Evolutionary conservation across 2,113 vertebrate species (phyloP), one percentile per base, ranked within the genome.

Genomic region (Psittacula cyanocephala): DNA sequence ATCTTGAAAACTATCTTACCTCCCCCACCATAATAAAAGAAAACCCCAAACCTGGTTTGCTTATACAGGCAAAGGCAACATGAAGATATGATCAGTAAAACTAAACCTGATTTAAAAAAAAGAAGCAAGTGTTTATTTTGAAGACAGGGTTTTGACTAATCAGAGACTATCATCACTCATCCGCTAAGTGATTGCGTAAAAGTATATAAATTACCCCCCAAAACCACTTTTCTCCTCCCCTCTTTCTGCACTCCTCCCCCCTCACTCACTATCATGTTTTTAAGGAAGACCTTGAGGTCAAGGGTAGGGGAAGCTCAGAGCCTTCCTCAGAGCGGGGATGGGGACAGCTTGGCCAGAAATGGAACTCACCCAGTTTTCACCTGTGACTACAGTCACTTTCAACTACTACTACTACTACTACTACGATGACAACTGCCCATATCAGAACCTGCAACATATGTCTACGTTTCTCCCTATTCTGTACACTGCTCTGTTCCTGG

Each of bases 401-500:
- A 67, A 1, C 57, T 97, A 97, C 28, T 93, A 97, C 67, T 90
- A 78, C 81, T 89, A 96, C 0, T 94, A 97, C 70, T 90, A 78
- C 81, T 89, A 96, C 0, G 94, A 97, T 41, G 92, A 98, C 33
- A 71, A 50, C 37, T 91, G 39, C 77, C 81, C 69, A 23, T 11
- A 81, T 19, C 35, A 89, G 52, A 62, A 85, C 2, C 27, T 92
- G 53, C 89, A 93, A 41, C 86, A 97, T 2, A 94, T 77, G 68
- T 83, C 96, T 22, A 43, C 96, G 75, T 77, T 98, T 35, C 96
- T 98, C 44, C 94, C 97, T 17, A 3, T 97, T 80, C 92, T 98
- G 28, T 98, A 98, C 7, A 29, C 92, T 24, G 72, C 33, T 2
- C 77, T 98, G 81, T 98, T 98, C 82, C 82, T 98, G 74, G 89